phyloP scores from a whole-genome alignment of 2,113 vertebrate genomes.

The Crotalus horridus region DNA sequence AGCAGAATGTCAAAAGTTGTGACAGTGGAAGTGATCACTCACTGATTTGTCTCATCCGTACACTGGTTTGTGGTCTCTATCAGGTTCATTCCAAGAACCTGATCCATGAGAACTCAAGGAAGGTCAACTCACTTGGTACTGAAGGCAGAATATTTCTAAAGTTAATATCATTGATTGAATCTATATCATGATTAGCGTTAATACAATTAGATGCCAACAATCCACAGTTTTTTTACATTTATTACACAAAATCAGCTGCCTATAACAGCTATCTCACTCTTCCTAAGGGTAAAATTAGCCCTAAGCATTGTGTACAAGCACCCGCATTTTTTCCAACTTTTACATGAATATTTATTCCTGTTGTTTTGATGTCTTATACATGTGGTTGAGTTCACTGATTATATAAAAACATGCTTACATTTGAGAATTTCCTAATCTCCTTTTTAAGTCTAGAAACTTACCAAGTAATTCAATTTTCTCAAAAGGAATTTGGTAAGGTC shows the following conservation, averaged over 20 bases:
- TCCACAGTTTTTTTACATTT: neutral
- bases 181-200: neutral
- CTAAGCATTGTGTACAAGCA: neutral
- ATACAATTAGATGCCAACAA: neutral
- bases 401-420: neutral
- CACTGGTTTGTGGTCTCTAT: neutral
- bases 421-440: neutral
- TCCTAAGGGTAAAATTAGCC: neutral
- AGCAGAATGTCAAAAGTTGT: neutral
- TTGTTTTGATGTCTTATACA: neutral
- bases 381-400: neutral
- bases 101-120: neutral
- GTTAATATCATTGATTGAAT: neutral
- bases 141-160: neutral
- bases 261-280: neutral
- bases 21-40: neutral
- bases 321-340: neutral
- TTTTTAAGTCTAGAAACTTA: neutral
- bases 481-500: neutral
- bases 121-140: neutral
- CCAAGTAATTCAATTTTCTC: neutral
- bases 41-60: neutral
- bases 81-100: neutral
- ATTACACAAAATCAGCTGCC: neutral
- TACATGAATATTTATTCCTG: neutral